Evolutionary conservation across 2,797 vertebrate genomes (phyloP).

Genomic region (Merluccius polli): DNA sequence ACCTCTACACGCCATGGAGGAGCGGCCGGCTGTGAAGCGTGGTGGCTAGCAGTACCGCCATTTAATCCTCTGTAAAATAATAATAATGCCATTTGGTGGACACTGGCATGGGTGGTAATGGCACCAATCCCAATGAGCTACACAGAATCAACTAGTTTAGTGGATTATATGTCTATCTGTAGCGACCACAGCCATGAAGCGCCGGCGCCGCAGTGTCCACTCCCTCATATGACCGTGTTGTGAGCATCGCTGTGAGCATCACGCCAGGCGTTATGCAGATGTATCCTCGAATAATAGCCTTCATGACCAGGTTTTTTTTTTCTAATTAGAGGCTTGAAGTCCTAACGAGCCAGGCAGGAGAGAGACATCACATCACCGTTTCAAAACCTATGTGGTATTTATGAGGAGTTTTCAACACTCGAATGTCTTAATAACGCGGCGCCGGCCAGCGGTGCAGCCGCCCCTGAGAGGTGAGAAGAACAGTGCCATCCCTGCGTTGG

Average conservation of each 20-base stretch:
- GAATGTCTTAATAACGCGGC: background rate
- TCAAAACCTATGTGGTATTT: background rate
- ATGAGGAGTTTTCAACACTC: background rate
- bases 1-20: too few species aligned
- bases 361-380: background rate
- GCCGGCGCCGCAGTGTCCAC: background rate
- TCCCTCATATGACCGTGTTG: background rate
- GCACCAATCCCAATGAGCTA: background rate
- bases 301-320: background rate
- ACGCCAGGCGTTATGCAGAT: background rate
- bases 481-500: conserved; percentile 3
- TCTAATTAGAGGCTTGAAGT: background rate
- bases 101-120: background rate
- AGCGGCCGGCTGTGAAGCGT: too few species aligned
- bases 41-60: too few species aligned
- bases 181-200: background rate
- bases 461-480: conserved; percentile 5
- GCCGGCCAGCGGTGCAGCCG: conserved; percentile 9
- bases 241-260: background rate
- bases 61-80: too few species aligned
- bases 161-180: background rate
- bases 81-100: too few species aligned
- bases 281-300: background rate
- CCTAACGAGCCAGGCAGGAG: background rate
- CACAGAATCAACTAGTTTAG: background rate